Conservation (phyloP, 2,888 invertebrate species). For the Drosophila phalerata region DNA sequence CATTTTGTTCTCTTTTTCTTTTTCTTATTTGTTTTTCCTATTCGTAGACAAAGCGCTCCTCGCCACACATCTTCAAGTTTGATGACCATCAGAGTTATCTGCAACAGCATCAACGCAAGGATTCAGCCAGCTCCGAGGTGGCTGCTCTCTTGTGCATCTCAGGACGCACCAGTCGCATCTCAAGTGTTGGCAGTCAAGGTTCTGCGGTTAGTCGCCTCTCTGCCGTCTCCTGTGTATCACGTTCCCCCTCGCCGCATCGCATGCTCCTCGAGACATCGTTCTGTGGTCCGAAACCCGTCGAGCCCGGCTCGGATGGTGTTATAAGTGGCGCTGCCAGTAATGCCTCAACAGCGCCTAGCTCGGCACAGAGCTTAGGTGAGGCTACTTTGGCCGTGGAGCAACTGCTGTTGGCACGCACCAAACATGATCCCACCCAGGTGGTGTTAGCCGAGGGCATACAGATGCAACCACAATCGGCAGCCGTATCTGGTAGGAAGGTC, state of each 20-base stretch:
- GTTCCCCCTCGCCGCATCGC: constrained; percentile 95
- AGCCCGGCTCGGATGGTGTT: constrained; percentile 86
- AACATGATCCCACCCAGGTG: constrained; percentile 89
- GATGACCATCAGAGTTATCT: constrained; percentile 85
- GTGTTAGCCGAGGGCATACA: constrained; percentile 88
- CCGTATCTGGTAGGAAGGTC: constrained; percentile 37
- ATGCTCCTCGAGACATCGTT: constrained; percentile 96
- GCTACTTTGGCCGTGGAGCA: constrained; percentile 85
- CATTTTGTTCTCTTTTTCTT: neutral
- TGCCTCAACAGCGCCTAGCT: constrained; percentile 65
- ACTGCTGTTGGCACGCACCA: constrained; percentile 87
- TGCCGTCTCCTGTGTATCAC: constrained; percentile 87
- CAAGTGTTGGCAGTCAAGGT: constrained; percentile 93
- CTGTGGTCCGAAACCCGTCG: constrained; percentile 92
- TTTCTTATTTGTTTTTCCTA: constrained; percentile 6
- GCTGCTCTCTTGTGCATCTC: constrained; percentile 90
- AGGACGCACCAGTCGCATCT: constrained; percentile 92
- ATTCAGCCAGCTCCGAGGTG: constrained; percentile 92
- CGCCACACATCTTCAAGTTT: constrained; percentile 86
- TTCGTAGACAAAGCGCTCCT: constrained; percentile 82
- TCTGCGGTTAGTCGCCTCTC: constrained; percentile 88
- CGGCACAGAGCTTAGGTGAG: constrained; percentile 60
- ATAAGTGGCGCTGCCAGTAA: constrained; percentile 45
- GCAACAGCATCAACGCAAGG: constrained; percentile 89
- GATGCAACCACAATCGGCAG: constrained; percentile 81